These are phyloP conservation scores for Mimachlamys varia DNA, from an alignment of 2,888 invertebrate species.

Conservation along the genomic window DNA sequence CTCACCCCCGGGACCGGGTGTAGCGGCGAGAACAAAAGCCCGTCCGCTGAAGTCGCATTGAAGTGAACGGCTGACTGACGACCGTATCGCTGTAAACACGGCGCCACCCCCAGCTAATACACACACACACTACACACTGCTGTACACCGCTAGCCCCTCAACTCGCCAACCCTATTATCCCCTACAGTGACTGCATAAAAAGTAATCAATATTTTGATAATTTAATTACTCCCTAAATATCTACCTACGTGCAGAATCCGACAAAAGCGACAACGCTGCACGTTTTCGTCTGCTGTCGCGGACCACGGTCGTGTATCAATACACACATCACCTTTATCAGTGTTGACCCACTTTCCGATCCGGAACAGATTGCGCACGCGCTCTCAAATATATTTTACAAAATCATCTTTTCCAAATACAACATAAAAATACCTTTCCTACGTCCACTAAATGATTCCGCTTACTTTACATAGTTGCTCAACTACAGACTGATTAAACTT, in stretches of 20 bases:
- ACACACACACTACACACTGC: neutral
- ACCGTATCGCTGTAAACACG: constrained; percentile 11
- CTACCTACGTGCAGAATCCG: neutral
- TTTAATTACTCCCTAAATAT: constrained; percentile 2
- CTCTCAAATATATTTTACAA: constrained; percentile 16
- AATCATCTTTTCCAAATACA: constrained; percentile 34
- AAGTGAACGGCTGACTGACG: constrained; percentile 17
- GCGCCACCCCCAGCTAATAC: constrained; percentile 34
- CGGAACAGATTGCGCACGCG: constrained; percentile 33
- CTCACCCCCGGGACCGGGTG: constrained; percentile 38
- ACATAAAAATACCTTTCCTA: constrained; percentile 6
- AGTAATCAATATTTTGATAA: neutral
- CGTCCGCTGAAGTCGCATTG: neutral
- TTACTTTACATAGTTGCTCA: neutral
- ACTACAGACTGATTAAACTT: neutral
- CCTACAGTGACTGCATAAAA: neutral
- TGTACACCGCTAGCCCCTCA: neutral
- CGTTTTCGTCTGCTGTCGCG: constrained; percentile 21
- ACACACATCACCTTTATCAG: constrained; percentile 35
- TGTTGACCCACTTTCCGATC: constrained; percentile 34
- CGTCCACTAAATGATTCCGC: neutral
- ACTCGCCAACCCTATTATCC: neutral
- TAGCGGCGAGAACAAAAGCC: neutral
- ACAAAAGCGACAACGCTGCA: constrained; percentile 21
- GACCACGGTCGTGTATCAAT: neutral